phyloP scores from a whole-genome alignment of 2,113 vertebrate species.

The Larimichthys polyactis region DNA sequence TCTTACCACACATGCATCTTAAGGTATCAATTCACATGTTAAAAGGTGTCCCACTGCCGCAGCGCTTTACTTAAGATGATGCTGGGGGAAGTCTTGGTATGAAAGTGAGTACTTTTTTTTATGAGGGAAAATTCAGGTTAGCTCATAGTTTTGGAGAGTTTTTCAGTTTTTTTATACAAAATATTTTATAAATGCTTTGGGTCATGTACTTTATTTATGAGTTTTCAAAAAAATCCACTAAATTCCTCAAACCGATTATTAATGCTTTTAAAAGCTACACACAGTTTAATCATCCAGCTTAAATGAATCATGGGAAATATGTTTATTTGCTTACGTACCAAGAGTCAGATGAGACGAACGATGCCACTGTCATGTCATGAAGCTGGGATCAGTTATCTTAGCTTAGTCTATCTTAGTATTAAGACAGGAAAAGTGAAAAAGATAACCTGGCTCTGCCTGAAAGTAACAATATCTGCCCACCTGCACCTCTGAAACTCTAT shows the following conservation, averaged over 20 bases:
- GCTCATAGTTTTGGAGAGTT: neutral
- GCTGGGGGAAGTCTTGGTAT: neutral
- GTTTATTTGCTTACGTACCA: neutral
- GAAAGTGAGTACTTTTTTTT: neutral
- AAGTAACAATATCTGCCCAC: neutral
- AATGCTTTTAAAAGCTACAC: neutral
- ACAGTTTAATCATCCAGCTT: neutral
- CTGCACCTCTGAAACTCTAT: no score
- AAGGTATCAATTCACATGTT: conserved; percentile 43
- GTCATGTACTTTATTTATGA: no score
- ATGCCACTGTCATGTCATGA: neutral
- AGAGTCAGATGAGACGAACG: neutral
- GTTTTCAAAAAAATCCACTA: neutral
- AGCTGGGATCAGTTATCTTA: neutral
- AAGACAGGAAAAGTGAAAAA: neutral
- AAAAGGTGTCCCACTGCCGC: conserved; percentile 28
- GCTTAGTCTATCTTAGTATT: neutral
- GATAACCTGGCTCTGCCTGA: neutral
- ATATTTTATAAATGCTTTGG: neutral
- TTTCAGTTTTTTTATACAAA: neutral
- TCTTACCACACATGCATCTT: conserved; percentile 35
- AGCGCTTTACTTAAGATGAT: conserved; percentile 30
- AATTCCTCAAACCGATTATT: neutral
- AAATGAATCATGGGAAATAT: neutral
- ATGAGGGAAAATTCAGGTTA: neutral